Evolutionary conservation across 2,113 vertebrate species (phyloP).

Genomic region (Myodes glareolus): DNA sequence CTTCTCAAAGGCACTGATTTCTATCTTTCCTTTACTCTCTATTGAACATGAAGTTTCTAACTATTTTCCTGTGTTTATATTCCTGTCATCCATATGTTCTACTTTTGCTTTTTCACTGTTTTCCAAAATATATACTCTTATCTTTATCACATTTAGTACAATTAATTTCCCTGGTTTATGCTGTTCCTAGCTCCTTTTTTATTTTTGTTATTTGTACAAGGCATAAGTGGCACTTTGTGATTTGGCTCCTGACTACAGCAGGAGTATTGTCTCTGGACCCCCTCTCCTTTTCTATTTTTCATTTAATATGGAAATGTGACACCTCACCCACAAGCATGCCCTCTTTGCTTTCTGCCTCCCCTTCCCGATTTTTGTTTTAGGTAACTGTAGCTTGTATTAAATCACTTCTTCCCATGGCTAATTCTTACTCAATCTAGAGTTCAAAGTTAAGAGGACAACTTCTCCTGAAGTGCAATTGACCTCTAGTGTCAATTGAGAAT

Average conservation of each 20-base stretch:
- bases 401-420: not conserved
- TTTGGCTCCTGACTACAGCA: not conserved
- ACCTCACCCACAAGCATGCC: not conserved
- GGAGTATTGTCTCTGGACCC: not conserved
- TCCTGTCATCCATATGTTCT: not conserved
- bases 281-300: not conserved
- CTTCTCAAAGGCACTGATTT: not conserved
- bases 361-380: not conserved
- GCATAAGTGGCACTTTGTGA: not conserved
- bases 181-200: not conserved
- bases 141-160: not conserved
- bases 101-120: not conserved
- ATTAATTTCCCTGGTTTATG: not conserved
- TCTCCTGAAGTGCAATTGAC: not conserved
- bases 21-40: not conserved
- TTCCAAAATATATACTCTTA: not conserved
- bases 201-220: not conserved
- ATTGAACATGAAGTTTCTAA: not conserved
- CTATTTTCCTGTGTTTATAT: not conserved
- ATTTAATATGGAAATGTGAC: not conserved
- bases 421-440: not conserved
- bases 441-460: not conserved
- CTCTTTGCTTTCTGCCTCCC: not conserved
- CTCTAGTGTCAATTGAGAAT: not conserved
- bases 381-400: not conserved